Conservation (phyloP, 1,140 invertebrate species). For the Archivesica marissinica region DNA sequence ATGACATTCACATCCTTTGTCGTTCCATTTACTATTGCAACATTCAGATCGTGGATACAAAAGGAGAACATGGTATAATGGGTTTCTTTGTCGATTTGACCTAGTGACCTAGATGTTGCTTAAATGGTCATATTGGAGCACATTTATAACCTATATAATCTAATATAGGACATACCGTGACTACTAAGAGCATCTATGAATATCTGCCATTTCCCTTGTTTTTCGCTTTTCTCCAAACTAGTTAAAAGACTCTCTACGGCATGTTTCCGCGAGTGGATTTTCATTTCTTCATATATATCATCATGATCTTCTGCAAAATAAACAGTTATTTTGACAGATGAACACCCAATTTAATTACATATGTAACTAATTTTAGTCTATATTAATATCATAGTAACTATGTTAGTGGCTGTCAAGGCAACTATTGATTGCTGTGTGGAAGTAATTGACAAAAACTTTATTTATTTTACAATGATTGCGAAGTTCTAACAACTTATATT, state of each 20-base stretch:
- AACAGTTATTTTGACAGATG: background rate
- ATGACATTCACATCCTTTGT: background rate
- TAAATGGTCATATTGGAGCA: background rate
- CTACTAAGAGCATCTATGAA: slow-evolving; percentile 3
- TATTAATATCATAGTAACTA: background rate
- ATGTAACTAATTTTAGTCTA: background rate
- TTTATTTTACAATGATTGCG: too few relatives aligned
- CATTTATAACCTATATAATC: too few relatives aligned
- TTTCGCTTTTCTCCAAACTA: background rate
- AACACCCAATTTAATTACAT: background rate
- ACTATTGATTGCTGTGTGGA: too few relatives aligned
- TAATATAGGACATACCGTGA: background rate
- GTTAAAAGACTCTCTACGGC: background rate
- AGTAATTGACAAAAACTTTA: too few relatives aligned
- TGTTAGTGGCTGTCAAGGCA: background rate
- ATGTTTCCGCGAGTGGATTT: background rate
- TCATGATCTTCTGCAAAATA: slow-evolving; percentile 9
- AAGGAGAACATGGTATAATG: background rate
- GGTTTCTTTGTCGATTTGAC: background rate
- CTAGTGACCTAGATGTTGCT: background rate
- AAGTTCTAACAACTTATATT: too few relatives aligned
- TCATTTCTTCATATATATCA: slow-evolving; percentile 4
- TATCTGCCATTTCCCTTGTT: slow-evolving; percentile 15
- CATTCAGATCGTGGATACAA: background rate
- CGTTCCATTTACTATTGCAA: background rate